These are phyloP conservation scores for Portevinia maculata DNA, from an alignment of 2,888 invertebrate species.

Conservation along the genomic window DNA sequence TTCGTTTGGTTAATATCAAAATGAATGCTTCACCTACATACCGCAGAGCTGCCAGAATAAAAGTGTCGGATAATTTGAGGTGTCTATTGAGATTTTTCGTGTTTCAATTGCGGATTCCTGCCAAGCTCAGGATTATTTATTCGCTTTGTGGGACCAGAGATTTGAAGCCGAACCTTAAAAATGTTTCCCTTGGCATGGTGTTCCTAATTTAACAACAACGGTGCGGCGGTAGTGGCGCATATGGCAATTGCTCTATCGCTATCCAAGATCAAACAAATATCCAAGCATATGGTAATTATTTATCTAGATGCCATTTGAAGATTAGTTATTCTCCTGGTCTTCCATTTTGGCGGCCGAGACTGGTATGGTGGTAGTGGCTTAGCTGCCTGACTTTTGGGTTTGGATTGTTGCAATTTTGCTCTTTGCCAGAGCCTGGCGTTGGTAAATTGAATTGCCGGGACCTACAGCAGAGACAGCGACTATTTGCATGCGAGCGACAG, in stretches of 20 bases:
- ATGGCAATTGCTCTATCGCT: slow-evolving; percentile 64
- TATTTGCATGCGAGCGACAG: slow-evolving; percentile 65
- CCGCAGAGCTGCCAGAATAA: not conserved
- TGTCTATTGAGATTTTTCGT: slow-evolving; percentile 60
- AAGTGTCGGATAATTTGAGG: slow-evolving; percentile 53
- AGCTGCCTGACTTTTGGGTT: slow-evolving; percentile 40
- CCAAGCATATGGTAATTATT: slow-evolving; percentile 75
- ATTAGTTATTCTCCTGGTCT: slow-evolving; percentile 71
- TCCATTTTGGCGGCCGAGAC: slow-evolving; percentile 65
- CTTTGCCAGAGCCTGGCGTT: slow-evolving; percentile 41
- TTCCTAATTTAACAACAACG: slow-evolving; percentile 14
- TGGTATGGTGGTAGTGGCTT: slow-evolving; percentile 4
- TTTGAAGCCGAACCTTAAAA: slow-evolving; percentile 63
- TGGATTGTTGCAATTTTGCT: slow-evolving; percentile 56
- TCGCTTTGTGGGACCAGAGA: slow-evolving; percentile 6
- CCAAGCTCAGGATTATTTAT: slow-evolving; percentile 61
- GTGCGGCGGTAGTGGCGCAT: slow-evolving; percentile 45
- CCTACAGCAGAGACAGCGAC: slow-evolving; percentile 56
- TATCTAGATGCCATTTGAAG: slow-evolving; percentile 76
- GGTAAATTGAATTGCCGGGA: slow-evolving; percentile 62
- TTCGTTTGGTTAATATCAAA: slow-evolving; percentile 69
- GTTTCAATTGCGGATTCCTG: slow-evolving; percentile 38
- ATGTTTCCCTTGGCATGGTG: slow-evolving; percentile 37
- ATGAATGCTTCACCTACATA: slow-evolving; percentile 37
- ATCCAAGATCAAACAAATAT: slow-evolving; percentile 69